Percentiles rank a stretch among this genome's conserved stretches.
These are phyloP conservation scores for Drosophila equinoxialis DNA, from an alignment of 1,140 invertebrate genomes.

Conservation along the genomic window DNA sequence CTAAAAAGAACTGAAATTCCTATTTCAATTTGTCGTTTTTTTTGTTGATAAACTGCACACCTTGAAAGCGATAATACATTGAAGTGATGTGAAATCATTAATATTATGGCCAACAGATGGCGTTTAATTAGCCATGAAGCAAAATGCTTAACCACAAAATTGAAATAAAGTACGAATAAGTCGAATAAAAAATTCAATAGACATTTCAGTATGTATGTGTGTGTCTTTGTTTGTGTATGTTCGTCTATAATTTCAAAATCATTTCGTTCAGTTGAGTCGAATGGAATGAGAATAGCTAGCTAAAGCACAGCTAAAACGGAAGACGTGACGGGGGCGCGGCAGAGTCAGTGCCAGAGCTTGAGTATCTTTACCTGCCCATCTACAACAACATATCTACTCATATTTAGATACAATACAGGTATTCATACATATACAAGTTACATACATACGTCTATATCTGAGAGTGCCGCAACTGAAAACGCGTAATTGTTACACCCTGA, in stretches of 20 bases:
- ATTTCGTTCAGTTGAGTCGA: conserved; percentile 38
- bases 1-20: conserved; percentile 22
- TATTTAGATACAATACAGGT: not conserved
- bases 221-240: not conserved
- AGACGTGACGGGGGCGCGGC: conserved; percentile 73
- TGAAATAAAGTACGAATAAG: conserved; percentile 56
- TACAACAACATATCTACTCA: conserved; percentile 7
- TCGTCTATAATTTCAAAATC: conserved; percentile 57
- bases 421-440: no score
- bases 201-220: conserved; percentile 7
- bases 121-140: conserved; percentile 71
- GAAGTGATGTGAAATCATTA: conserved; percentile 49
- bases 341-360: conserved; percentile 33
- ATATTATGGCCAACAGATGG: conserved; percentile 45
- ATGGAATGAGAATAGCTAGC: conserved; percentile 43
- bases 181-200: conserved; percentile 47
- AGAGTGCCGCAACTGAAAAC: conserved; percentile 61
- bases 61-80: conserved; percentile 11
- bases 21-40: conserved; percentile 17
- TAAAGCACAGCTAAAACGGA: conserved; percentile 43
- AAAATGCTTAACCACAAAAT: conserved; percentile 58
- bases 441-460: not conserved
- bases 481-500: conserved; percentile 80
- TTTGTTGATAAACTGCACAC: not conserved
- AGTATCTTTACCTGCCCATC: conserved; percentile 39